Evolutionary conservation across 2,888 invertebrate genomes (phyloP).

Genomic region (Macrosoma leucophasiata): DNA sequence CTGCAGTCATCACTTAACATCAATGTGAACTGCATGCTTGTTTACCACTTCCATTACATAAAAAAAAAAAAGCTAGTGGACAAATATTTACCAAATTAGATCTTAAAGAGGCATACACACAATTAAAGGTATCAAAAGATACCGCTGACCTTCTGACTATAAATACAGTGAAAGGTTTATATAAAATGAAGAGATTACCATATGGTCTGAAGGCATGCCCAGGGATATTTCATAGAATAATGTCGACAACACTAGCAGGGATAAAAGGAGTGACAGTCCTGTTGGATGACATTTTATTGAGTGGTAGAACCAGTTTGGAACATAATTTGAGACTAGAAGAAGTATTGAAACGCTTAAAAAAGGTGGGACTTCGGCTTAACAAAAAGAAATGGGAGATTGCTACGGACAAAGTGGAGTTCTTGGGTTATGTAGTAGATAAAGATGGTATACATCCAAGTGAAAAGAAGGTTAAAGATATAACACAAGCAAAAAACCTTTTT

Average conservation of each 20-base stretch:
- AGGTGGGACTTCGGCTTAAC: constrained; percentile 14
- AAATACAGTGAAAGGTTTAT: constrained; percentile 19
- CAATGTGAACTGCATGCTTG: too few relatives aligned
- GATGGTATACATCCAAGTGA: constrained; percentile 11
- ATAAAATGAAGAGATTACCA: constrained; percentile 20
- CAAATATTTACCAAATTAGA: constrained; percentile 23
- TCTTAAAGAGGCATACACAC: constrained; percentile 24
- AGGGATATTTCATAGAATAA: constrained; percentile 22
- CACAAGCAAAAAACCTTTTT: constrained; percentile 10
- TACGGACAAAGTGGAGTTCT: constrained; percentile 10
- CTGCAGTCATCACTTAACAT: too few relatives aligned
- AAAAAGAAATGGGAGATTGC: constrained; percentile 16
- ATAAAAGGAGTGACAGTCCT: constrained; percentile 20
- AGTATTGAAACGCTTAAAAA: constrained; percentile 14
- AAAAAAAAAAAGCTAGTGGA: constrained; percentile 19
- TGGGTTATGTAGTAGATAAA: constrained; percentile 16
- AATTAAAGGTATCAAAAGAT: constrained; percentile 16
- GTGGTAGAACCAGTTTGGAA: constrained; percentile 11
- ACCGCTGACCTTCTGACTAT: constrained; percentile 19
- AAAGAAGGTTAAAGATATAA: constrained; percentile 14
- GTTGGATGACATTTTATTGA: constrained; percentile 20
- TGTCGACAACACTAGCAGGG: constrained; percentile 16
- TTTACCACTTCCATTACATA: too few relatives aligned
- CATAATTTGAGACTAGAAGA: constrained; percentile 11
- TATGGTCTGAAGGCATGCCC: constrained; percentile 21